Evolutionary conservation across 2,797 vertebrate genomes (phyloP), one percentile per base, ranked within the genome.

Genomic region (Fratercula arctica): DNA sequence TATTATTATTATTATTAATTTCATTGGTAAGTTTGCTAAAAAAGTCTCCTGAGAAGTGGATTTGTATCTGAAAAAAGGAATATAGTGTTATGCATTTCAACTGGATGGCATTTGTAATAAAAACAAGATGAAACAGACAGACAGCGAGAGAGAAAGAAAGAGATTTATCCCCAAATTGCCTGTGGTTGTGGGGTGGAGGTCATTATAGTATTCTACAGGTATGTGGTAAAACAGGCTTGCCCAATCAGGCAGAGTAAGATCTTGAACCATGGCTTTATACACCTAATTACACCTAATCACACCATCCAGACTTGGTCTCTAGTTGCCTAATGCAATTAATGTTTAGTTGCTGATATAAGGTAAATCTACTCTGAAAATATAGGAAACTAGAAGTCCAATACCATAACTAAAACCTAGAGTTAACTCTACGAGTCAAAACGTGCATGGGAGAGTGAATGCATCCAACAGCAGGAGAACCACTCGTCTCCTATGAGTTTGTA

Each of bases 401-500:
- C 23, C 10, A 3, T 69, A 79, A 41, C 35, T 83, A 6, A 60
- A 85, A 45, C 23, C 25, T 60, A 60, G 33, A 82, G 45, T 61
- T 77, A 28, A 24, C 16, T 88, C 59, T 68, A 19, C 4, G 54
- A 60, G 31, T 6, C 50, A 68, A 26, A 64, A 74, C 16, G 16
- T 45, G 21, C n/a, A 43, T 5, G 18, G 18, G 53, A 63, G 37
- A 48, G 4, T 1, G 4, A 51, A 63, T 18, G 11, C 25, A n/a
- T 41, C 21, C n/a, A 67, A 31, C 41, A 75, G 25, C 21, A 81
- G 56, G 33, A 77, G 35, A 73, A 31, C 6, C 53, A 18, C 18
- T 70, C 0, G 0, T 29, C 6, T 89, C 17, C 69, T 79, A 0
- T 45, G 16, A 69, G 11, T 26, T 84, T 84, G 11, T 46, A 19